Base-by-base conservation (phyloP, 1,140 invertebrate genomes). In the Aphelinus certus region DNA sequence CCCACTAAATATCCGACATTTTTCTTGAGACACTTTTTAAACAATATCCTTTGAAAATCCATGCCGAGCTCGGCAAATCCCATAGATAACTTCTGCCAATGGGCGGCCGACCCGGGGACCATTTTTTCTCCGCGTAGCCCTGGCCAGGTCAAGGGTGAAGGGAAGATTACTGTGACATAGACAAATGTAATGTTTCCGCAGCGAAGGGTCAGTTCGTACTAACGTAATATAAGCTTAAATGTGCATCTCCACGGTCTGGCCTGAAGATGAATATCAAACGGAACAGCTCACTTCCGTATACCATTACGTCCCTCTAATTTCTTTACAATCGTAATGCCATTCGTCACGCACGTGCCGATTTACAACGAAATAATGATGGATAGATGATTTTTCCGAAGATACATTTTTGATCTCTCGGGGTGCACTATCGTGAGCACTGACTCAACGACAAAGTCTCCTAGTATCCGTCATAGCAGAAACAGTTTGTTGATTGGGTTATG, bases 261-360 rank as follows among this genome's bases (percentile, higher is more conserved):
- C 78, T 75, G 75, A 87, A 88, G 86, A 87, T 84, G 85, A 84
- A 88, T 87, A 81, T 81, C 76, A 80, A 85, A 83, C 85, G 86
- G 86, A 88, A 88, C 81, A 78, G 79, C 84, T 80, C 82, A 79
- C 82, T 84, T 82, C 86, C 86, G 86, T 85, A 88, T 87, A 79
- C 81, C 83, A 85, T 87, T 87, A 86, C 82, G 80, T 81, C 85
- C 83, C 85, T 85, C 85, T 88, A 88, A 88, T 87, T 88, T 88
- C 86, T 88, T 88, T 88, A 87, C 85, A 85, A 88, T 87, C 85
- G 79, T 81, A 82, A 83, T 83, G 83, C 83, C 82, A 83, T 86
- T 87, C 84, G 83, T 88, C 84, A 86, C 83, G 85, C 81, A 83
- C 78, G 77, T 79, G 78, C 80, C 81, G 76, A 77, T 77, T 74